These are phyloP conservation scores for Sarcophaga carnaria DNA, from an alignment of 2,888 invertebrate genomes.

Conservation along the genomic window DNA sequence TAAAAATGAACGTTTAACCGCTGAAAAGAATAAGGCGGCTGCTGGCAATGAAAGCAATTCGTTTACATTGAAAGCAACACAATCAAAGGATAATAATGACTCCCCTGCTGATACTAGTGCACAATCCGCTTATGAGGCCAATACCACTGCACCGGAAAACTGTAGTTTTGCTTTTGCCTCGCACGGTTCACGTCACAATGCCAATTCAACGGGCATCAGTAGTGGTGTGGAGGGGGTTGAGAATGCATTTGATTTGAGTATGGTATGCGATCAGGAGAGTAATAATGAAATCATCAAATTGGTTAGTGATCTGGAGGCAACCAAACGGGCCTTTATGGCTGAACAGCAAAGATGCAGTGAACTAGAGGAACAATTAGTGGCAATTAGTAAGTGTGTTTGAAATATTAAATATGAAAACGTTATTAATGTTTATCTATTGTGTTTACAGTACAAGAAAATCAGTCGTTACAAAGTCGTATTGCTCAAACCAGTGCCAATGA, in stretches of 20 bases:
- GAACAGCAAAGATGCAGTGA: slow-evolving; percentile 89
- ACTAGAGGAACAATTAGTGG: slow-evolving; percentile 89
- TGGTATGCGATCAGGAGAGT: slow-evolving; percentile 75
- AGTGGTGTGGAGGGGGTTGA: slow-evolving; percentile 66
- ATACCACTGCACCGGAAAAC: slow-evolving; percentile 74
- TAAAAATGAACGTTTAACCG: slow-evolving; percentile 83
- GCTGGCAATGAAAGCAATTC: slow-evolving; percentile 58
- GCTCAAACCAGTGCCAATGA: slow-evolving; percentile 84
- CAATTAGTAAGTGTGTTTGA: slow-evolving; percentile 79
- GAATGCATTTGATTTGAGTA: slow-evolving; percentile 71
- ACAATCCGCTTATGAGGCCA: slow-evolving; percentile 72
- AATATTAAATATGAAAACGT: not conserved
- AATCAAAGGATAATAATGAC: slow-evolving; percentile 15
- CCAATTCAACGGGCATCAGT: slow-evolving; percentile 78
- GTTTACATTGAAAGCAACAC: slow-evolving; percentile 52
- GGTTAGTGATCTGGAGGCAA: slow-evolving; percentile 88
- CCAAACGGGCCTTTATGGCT: slow-evolving; percentile 86
- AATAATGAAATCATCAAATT: slow-evolving; percentile 83
- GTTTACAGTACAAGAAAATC: slow-evolving; percentile 80
- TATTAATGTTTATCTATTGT: not conserved
- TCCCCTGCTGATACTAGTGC: not conserved
- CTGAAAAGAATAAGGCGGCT: slow-evolving; percentile 73
- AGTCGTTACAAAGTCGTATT: slow-evolving; percentile 79
- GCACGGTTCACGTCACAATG: slow-evolving; percentile 72
- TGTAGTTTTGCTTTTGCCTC: slow-evolving; percentile 75